phyloP scores from a whole-genome alignment of 1,140 invertebrate genomes.

The Anadara kagoshimensis region DNA sequence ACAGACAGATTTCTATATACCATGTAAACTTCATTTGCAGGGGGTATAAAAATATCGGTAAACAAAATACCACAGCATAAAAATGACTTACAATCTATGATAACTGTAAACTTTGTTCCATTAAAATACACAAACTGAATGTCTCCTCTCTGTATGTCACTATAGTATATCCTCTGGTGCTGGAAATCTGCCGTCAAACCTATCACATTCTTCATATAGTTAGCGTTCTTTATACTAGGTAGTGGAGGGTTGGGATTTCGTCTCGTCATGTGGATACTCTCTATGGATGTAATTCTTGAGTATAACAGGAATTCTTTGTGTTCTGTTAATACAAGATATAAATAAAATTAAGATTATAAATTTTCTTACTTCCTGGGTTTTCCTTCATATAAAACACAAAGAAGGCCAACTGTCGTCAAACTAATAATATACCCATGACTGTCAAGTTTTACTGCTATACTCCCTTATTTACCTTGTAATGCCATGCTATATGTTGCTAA shows the following conservation, averaged over 20 bases:
- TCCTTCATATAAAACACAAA: too few species aligned
- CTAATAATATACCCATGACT: too few species aligned
- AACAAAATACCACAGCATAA: too few species aligned
- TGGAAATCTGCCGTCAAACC: slow-evolving; percentile 87
- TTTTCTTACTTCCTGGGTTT: not conserved
- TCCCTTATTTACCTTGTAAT: too few species aligned
- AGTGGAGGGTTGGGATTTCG: slow-evolving; percentile 85
- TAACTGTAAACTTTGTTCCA: slow-evolving; percentile 81
- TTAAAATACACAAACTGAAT: slow-evolving; percentile 91
- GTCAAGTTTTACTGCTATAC: too few species aligned
- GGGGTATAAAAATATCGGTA: too few species aligned
- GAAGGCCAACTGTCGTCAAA: too few species aligned
- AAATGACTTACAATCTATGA: slow-evolving; percentile 77
- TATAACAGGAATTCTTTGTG: slow-evolving; percentile 91
- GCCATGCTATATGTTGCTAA: too few species aligned
- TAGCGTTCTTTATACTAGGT: slow-evolving; percentile 82
- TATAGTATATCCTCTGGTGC: slow-evolving; percentile 84
- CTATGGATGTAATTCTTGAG: slow-evolving; percentile 92
- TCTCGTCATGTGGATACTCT: slow-evolving; percentile 86
- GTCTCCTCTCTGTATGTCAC: slow-evolving; percentile 88
- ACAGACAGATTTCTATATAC: too few species aligned
- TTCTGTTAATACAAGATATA: slow-evolving; percentile 76
- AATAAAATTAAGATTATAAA: slow-evolving; percentile 13
- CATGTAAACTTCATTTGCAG: too few species aligned
- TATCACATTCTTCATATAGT: slow-evolving; percentile 87